Evolutionary conservation across 2,113 vertebrate genomes (phyloP).

Genomic region (Recurvirostra avosetta): DNA sequence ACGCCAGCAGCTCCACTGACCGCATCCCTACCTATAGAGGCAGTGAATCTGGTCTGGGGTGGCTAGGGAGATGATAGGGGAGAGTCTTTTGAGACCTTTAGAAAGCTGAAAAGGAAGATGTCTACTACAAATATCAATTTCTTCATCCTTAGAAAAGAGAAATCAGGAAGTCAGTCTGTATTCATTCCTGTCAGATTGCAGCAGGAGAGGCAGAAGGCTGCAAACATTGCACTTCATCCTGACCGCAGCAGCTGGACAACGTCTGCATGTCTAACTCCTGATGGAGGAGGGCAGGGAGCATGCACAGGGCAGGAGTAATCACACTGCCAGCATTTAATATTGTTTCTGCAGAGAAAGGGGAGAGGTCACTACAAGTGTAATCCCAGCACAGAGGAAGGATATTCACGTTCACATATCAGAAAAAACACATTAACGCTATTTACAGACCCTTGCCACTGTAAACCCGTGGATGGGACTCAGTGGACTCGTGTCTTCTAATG

Average conservation of each 20-base stretch:
- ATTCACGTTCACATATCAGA: not conserved
- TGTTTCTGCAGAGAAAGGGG: not conserved
- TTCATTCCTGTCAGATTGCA: not conserved
- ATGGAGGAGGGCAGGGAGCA: not conserved
- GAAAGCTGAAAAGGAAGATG: not conserved
- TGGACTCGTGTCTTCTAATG: not conserved
- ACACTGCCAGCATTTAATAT: fast-evolving
- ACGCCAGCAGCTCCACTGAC: not conserved
- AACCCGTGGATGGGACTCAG: not conserved
- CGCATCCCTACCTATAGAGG: not conserved
- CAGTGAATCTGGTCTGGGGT: not conserved
- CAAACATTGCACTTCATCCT: not conserved
- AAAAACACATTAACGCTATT: not conserved
- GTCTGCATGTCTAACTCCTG: fast-evolving
- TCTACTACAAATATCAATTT: not conserved
- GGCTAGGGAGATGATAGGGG: not conserved
- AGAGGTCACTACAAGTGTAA: not conserved
- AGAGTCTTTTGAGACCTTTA: not conserved
- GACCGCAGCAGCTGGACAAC: not conserved
- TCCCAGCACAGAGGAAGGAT: not conserved
- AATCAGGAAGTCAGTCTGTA: not conserved
- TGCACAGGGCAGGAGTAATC: not conserved
- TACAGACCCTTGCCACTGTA: not conserved
- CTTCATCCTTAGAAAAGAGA: not conserved
- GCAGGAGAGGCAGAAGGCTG: not conserved